These are phyloP conservation scores for Odocoileus hemionus DNA, from an alignment of 2,113 vertebrate species.

Conservation along the genomic window DNA sequence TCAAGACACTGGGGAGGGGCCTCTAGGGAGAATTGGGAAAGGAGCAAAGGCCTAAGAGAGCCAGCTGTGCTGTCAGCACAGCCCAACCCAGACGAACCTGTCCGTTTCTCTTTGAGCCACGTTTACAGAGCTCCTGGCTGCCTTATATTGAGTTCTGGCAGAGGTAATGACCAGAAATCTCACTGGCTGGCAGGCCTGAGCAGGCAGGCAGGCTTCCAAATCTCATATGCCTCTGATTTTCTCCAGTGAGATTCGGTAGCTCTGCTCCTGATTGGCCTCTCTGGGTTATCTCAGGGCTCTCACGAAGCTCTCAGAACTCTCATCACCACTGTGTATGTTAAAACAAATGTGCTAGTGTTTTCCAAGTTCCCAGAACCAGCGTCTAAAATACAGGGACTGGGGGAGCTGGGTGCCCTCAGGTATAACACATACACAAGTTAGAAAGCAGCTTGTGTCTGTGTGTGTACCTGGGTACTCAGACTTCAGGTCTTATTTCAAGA, in stretches of 20 bases:
- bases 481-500: constrained; percentile 36
- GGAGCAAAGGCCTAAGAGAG: neutral
- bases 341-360: constrained; percentile 46
- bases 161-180: constrained; percentile 45
- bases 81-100: neutral
- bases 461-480: neutral
- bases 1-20: neutral
- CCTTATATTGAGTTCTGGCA: constrained; percentile 9
- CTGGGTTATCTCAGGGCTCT: constrained; percentile 68
- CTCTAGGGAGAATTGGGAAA: neutral
- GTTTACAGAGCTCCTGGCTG: constrained; percentile 15
- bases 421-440: neutral
- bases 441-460: neutral
- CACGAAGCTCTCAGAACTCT: constrained; percentile 70
- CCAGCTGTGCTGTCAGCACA: neutral
- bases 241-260: constrained; percentile 46
- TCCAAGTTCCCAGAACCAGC: constrained; percentile 51
- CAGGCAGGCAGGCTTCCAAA: constrained; percentile 36
- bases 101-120: neutral
- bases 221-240: constrained; percentile 46
- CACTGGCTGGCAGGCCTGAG: neutral
- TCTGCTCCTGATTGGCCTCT: constrained; percentile 50
- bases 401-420: neutral
- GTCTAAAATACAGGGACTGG: neutral
- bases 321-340: constrained; percentile 47